phyloP scores from a whole-genome alignment of 2,797 vertebrate genomes.

The Ptychobarbus kaznakovi region DNA sequence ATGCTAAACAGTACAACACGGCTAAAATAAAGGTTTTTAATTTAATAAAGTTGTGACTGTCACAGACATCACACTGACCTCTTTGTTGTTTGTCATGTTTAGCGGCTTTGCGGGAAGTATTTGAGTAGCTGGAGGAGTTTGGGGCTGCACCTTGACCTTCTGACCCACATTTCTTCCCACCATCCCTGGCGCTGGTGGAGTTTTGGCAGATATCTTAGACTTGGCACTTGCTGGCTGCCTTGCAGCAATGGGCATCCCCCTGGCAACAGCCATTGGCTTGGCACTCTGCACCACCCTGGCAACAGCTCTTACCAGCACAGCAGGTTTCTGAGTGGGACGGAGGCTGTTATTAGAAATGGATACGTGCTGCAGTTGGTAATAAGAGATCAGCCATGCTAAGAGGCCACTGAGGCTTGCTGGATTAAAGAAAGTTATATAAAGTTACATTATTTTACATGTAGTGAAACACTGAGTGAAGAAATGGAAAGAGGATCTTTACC shows the following conservation, averaged over 20 bases:
- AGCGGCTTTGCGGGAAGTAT: constrained; percentile 78
- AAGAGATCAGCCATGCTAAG: constrained; percentile 70
- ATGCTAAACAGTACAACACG: not conserved
- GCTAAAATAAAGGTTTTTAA: not conserved
- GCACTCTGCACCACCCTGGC: constrained; percentile 52
- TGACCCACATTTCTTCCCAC: constrained; percentile 71
- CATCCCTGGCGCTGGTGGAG: constrained; percentile 40
- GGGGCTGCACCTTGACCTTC: constrained; percentile 69
- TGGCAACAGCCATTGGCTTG: constrained; percentile 53
- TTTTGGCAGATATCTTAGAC: constrained; percentile 54
- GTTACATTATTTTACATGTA: not conserved
- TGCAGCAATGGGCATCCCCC: constrained; percentile 54
- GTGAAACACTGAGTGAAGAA: not conserved
- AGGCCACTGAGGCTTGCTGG: constrained; percentile 72
- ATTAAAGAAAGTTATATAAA: not conserved
- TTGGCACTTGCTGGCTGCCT: constrained; percentile 54
- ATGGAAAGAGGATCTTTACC: not conserved
- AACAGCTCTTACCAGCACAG: constrained; percentile 75
- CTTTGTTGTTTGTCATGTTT: constrained; percentile 74
- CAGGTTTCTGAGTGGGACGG: constrained; percentile 71
- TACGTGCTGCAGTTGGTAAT: constrained; percentile 36
- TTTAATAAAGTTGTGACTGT: constrained; percentile 22
- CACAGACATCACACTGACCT: constrained; percentile 63
- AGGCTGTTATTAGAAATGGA: constrained; percentile 60
- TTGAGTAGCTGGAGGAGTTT: constrained; percentile 55